Conservation (phyloP, 2,888 invertebrate species). For the Zhengitettix transpicula region DNA sequence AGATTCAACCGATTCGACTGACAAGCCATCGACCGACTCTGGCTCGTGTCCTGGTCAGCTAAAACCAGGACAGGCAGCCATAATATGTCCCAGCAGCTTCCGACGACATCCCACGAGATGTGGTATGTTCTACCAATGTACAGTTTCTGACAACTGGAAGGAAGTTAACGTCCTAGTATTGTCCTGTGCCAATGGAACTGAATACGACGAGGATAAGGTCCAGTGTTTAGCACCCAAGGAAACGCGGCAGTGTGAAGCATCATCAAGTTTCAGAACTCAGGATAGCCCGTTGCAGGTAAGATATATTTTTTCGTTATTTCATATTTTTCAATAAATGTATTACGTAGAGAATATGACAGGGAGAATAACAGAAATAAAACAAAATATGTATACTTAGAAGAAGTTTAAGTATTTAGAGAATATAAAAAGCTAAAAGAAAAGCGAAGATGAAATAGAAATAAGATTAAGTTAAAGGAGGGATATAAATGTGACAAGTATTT, state of each 20-base stretch:
- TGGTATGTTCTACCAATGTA: conserved; percentile 71
- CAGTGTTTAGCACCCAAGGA: conserved; percentile 52
- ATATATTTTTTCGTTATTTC: no score
- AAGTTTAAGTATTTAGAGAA: no score
- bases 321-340: no score
- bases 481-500: no score
- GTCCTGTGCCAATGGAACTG: conserved; percentile 58
- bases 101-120: conserved; percentile 68
- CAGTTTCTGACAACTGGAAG: conserved; percentile 38
- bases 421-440: no score
- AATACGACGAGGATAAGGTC: conserved; percentile 53
- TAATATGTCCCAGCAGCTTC: conserved; percentile 70
- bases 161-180: conserved; percentile 58
- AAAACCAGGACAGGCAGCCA: conserved; percentile 50
- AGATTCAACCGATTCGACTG: conserved; percentile 8
- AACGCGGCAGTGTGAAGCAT: conserved; percentile 28
- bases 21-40: conserved; percentile 1
- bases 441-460: no score
- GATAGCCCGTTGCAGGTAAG: no score
- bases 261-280: no score
- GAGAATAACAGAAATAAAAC: no score
- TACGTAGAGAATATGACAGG: no score
- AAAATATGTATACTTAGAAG: no score
- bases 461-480: no score
- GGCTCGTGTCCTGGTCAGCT: conserved; percentile 24